phyloP scores from a whole-genome alignment of 2,797 vertebrate genomes.

The Emys orbicularis region DNA sequence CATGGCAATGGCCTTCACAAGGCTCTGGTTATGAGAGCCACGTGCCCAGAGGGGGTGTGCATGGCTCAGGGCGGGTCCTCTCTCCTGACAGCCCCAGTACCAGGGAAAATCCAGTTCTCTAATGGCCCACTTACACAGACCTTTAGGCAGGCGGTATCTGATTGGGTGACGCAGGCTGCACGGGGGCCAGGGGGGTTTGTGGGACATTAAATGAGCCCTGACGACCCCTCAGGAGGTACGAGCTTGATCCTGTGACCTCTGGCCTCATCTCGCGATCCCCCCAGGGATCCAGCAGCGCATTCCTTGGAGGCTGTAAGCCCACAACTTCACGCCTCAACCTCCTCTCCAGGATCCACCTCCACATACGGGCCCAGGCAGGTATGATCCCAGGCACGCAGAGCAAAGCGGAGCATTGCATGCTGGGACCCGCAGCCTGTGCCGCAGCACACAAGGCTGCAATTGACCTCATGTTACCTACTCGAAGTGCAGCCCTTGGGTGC shows the following conservation, averaged over 20 bases:
- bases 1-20: not conserved
- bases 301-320: not conserved
- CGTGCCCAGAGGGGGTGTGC: not conserved
- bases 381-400: not conserved
- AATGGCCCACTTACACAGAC: not conserved
- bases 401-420: not conserved
- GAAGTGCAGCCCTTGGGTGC: rapidly evolving
- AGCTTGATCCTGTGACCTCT: not conserved
- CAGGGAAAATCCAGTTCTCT: not conserved
- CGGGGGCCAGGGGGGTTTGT: not conserved
- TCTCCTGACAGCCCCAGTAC: not conserved
- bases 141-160: not conserved
- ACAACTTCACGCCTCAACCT: not conserved
- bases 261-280: not conserved
- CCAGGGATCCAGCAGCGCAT: not conserved
- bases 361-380: too few species aligned
- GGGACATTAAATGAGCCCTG: not conserved
- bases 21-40: not conserved
- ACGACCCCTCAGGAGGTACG: not conserved
- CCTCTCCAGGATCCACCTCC: not conserved
- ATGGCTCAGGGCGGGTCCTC: not conserved
- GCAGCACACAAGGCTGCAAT: not conserved
- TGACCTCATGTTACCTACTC: not conserved
- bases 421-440: not conserved
- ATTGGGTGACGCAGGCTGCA: not conserved